A percentile compares a stretch with the other conserved stretches of the same genome.
Conservation (phyloP, 2,113 vertebrate species). For the Thalassoma bifasciatum region DNA sequence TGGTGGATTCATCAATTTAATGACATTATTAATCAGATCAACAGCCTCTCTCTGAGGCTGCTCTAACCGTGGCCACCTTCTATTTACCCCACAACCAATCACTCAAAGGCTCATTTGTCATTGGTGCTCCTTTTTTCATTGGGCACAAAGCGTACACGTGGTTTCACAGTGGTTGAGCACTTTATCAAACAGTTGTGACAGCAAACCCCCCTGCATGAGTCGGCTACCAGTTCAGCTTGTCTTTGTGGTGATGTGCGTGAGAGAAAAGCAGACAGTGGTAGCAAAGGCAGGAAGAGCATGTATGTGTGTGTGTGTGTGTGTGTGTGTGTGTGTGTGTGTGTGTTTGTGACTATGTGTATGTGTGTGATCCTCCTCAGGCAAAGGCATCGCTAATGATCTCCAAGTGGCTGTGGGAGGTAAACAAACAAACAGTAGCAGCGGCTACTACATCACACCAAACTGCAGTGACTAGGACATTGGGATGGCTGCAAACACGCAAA, state of each 20-base stretch:
- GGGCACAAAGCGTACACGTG: background rate
- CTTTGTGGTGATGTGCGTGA: conserved; percentile 7
- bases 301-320: conserved; percentile 5
- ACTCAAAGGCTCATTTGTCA: conserved; percentile 2
- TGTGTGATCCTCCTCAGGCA: conserved; percentile 60
- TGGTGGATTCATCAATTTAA: no score
- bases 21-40: no score
- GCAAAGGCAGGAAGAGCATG: conserved; percentile 36
- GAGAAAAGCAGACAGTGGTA: conserved; percentile 43
- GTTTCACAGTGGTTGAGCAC: conserved; percentile 9
- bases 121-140: background rate
- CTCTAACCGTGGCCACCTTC: background rate
- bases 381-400: conserved; percentile 75
- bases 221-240: conserved; percentile 31
- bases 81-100: background rate
- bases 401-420: conserved; percentile 77
- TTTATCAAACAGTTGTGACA: conserved; percentile 24
- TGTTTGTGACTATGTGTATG: no score
- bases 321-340: conserved; percentile 32
- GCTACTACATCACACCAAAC: conserved; percentile 56
- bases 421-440: conserved; percentile 74
- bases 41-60: no score
- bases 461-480: conserved; percentile 30
- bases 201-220: background rate
- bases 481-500: conserved; percentile 15